Base-by-base conservation (phyloP, 30 jellyfish, hydroid and myxozoan species). In the Sanderia malayensis region DNA sequence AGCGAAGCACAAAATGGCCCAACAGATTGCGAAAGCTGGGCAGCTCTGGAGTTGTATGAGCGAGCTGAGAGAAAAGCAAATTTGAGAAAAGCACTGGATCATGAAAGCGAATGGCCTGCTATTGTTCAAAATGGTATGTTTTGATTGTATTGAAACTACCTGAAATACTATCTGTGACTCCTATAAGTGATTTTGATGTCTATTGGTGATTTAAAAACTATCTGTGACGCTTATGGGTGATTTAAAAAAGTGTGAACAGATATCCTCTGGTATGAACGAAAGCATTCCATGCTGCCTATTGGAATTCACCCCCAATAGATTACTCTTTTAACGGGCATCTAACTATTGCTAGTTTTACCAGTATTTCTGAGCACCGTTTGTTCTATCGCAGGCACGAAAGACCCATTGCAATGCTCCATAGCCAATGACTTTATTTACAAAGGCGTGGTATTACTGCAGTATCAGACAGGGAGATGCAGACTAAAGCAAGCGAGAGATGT, bases 1-100 rank as follows among this genome's bases (percentile, higher is more conserved):
- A 57, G 71, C 28, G 89, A 78, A 24, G 65, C 89, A n/a, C 82
- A 55, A 31, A 78, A 78, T 65, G 89, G 89, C 21, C 89, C 89
- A 9, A 69, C 37, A 41, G 89, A 78, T 44, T 78, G 89, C 49
- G 89, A 78, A 45, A 78, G 70, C 19, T 78, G 89, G 89, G 89
- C 89, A 21, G 80, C 89, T 34, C 46, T 61, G 20, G 89, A 78
- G 37, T 61, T 78, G 19, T 65, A 32, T 30, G 89, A 65, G 31
- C 78, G 89, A 17, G 89, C 89, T 0, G 71, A 65, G 52, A 64
- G 89, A 28, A 78, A 78, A 45, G 67, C 55, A 15, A 64, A 55
- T 29, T 58, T 78, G 19, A 78, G 49, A 31, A 78, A 78, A 44
- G 82, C 89, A 22, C 82, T 34, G 10, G 89, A 78, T 30, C 78